Conservation (phyloP, 2,888 invertebrate genomes). For the Zygothrica quintamaculata region DNA sequence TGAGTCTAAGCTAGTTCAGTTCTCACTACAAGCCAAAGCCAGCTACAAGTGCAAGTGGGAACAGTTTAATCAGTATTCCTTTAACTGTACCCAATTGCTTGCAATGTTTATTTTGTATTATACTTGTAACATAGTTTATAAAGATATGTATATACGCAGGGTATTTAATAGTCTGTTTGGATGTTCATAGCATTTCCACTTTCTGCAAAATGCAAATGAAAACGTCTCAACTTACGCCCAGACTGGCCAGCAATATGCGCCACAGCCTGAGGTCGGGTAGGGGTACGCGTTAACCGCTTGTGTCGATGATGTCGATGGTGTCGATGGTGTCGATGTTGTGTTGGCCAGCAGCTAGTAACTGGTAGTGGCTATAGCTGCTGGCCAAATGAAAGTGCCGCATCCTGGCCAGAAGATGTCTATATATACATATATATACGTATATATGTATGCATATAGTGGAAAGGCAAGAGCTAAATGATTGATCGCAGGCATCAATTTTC, state of each 20-base stretch:
- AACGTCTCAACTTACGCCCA: conserved; percentile 70
- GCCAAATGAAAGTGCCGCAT: conserved; percentile 61
- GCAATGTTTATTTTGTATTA: too few species aligned
- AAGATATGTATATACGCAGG: too few species aligned
- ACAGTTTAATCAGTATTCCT: too few species aligned
- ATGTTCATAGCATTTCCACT: conserved; percentile 7
- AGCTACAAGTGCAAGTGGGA: too few species aligned
- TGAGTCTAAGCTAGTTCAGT: too few species aligned
- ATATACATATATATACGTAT: too few species aligned
- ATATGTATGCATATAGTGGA: background rate
- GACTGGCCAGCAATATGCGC: conserved; percentile 37
- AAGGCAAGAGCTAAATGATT: conserved; percentile 64
- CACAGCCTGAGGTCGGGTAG: conserved; percentile 10
- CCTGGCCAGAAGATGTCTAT: conserved; percentile 33
- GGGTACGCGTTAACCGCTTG: background rate
- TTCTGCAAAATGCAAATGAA: conserved; percentile 74
- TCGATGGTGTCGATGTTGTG: background rate
- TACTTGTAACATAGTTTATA: background rate
- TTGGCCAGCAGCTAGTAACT: conserved; percentile 13
- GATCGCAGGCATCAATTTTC: conserved; percentile 78
- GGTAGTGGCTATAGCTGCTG: conserved; percentile 19
- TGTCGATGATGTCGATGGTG: background rate
- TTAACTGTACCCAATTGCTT: too few species aligned
- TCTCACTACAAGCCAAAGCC: too few species aligned
- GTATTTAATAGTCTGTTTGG: conserved; percentile 6